Evolutionary conservation across 2,113 vertebrate species (phyloP), one percentile per base, ranked within the genome.

Genomic region (Abramis brama): DNA sequence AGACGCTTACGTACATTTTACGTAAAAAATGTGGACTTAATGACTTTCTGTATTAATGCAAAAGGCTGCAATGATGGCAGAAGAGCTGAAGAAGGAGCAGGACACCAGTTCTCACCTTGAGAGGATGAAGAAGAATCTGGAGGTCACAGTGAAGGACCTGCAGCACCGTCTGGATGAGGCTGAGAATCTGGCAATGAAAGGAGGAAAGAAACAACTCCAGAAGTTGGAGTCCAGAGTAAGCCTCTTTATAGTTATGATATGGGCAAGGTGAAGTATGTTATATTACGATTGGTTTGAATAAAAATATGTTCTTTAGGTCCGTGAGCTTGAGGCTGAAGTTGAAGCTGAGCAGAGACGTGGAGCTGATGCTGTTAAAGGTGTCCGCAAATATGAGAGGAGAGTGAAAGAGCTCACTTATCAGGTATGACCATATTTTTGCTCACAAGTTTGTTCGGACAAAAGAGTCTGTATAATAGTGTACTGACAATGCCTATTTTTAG

Each of bases 91-190:
- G 94, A 97, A 97, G 86, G 96, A 97, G 89, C 95, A 97, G 92
- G 96, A 97, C 85, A 96, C 96, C 78, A 97, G 94, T 75, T 90
- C 95, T 93, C 97, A 98, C 89, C 93, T 98, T 93, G 97, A 98
- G 93, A 91, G 97, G 68, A 98, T 98, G 97, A 99, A 97, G 95
- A 99, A 97, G 95, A 98, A 98, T 95, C 94, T 96, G 94, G 97
- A 98, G 89, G 82, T 95, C 71, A 94, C 94, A 21, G 94, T 95
- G 78, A 95, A 95, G 85, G 94, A 94, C 85, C 92, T 95, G 89
- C 93, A 94, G 86, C 97, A 97, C 84, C 96, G 96, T 23, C 94
- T 98, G 25, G 97, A 98, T 88, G 97, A 98, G n/a, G 97, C 97
- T 52, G 97, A 98, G 89, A 97, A 96, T 88, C 89, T 97, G 93